These are phyloP conservation scores for Holothuria glaberrima DNA, from an alignment of 35 echinoderm and acorn worm genomes.

Conservation along the genomic window DNA sequence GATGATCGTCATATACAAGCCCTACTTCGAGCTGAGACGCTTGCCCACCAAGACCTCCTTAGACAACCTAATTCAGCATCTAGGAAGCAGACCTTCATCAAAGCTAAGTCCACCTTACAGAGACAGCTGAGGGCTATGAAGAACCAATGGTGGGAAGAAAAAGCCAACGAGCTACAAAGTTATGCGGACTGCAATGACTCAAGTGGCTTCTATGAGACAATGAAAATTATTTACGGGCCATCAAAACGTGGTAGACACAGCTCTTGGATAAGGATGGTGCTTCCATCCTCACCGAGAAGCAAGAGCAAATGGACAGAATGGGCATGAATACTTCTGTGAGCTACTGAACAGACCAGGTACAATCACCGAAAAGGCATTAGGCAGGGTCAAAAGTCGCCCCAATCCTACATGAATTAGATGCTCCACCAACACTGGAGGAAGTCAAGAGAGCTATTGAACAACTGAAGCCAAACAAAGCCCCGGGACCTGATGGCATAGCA, in stretches of 20 bases:
- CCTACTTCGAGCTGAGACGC: no score
- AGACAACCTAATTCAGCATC: background rate
- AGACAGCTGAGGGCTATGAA: background rate
- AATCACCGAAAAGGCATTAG: background rate
- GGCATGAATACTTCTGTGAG: background rate
- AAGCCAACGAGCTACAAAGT: conserved; percentile 7
- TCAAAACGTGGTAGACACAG: background rate
- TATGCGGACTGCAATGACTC: background rate
- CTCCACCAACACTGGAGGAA: no score
- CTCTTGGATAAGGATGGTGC: background rate
- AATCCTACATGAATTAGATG: no score
- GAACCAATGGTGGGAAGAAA: background rate
- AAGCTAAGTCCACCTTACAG: background rate
- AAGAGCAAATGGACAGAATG: background rate
- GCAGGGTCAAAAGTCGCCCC: no score
- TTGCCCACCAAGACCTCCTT: no score
- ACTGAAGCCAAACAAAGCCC: no score
- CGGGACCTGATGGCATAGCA: conserved; percentile 1
- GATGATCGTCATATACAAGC: background rate
- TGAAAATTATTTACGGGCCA: background rate
- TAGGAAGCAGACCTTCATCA: background rate
- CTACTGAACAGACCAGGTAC: background rate
- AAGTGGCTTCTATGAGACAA: background rate
- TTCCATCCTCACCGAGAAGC: background rate
- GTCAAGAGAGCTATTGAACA: no score